A percentile compares a stretch with the other conserved stretches of the same genome.
Evolutionary conservation across 1,140 invertebrate genomes (phyloP).

Genomic region (Anoplolepis gracilipes): DNA sequence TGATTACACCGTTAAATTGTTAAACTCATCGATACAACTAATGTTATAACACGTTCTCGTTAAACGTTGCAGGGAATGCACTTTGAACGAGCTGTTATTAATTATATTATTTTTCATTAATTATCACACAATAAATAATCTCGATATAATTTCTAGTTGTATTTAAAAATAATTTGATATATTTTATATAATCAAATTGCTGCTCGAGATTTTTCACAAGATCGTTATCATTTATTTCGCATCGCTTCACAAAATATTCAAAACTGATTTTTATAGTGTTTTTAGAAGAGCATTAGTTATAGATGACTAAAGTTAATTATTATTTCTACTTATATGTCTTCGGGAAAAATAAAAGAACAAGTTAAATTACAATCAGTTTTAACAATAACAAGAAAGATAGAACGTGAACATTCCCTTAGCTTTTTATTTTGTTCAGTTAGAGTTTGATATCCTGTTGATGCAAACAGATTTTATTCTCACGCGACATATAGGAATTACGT

Average conservation of each 20-base stretch:
- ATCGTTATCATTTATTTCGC: not conserved
- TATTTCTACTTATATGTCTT: not conserved
- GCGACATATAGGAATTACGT: not conserved
- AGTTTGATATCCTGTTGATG: not conserved
- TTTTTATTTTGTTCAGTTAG: not conserved
- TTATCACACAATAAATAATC: slow-evolving; percentile 1
- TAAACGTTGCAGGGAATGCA: not conserved
- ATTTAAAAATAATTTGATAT: not conserved
- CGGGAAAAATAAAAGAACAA: not conserved
- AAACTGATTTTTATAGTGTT: not conserved
- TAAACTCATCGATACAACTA: not conserved
- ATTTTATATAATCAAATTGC: not conserved
- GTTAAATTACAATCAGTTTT: not conserved
- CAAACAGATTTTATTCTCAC: not conserved
- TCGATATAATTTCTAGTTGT: not conserved
- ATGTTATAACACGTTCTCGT: slow-evolving; percentile 1
- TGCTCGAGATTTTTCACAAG: not conserved
- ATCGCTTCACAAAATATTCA: not conserved
- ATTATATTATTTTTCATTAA: slow-evolving; percentile 10
- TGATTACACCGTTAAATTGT: not conserved
- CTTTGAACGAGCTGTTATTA: not conserved
- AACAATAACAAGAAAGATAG: not conserved
- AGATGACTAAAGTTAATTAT: not conserved
- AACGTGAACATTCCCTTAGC: not conserved
- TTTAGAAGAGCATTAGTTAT: not conserved